Conservation (phyloP, 1,140 invertebrate genomes). For the Drosophila pallidifrons region DNA sequence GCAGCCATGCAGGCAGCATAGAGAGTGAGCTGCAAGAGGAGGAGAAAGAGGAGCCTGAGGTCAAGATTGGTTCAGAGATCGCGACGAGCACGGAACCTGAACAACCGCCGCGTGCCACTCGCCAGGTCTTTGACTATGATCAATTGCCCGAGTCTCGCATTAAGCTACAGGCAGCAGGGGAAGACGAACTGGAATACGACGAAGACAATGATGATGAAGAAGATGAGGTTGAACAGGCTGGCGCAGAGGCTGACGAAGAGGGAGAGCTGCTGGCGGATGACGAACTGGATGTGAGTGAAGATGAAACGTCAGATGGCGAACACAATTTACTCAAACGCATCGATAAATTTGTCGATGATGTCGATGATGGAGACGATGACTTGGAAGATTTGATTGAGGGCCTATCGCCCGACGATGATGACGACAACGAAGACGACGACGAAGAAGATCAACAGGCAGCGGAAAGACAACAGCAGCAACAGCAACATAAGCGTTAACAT, state of each 20-base stretch:
- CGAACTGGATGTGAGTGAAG: constrained; percentile 25
- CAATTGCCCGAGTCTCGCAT: constrained; percentile 80
- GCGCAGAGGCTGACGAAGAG: constrained; percentile 42
- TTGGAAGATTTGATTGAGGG: constrained; percentile 70
- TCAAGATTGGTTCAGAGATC: constrained; percentile 46
- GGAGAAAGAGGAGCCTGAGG: constrained; percentile 46
- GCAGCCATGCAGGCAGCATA: constrained; percentile 59
- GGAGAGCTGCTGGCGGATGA: constrained; percentile 37
- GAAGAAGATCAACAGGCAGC: constrained; percentile 13
- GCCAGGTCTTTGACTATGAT: constrained; percentile 84
- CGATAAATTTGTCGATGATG: constrained; percentile 74
- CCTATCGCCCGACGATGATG: constrained; percentile 36
- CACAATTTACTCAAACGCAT: constrained; percentile 79
- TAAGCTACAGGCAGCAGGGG: constrained; percentile 40
- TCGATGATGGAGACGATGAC: constrained; percentile 71
- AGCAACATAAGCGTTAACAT: constrained; percentile 44
- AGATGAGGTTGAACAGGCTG: constrained; percentile 26
- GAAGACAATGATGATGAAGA: constrained; percentile 6
- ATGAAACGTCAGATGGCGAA: constrained; percentile 44
- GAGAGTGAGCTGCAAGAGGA: constrained; percentile 44
- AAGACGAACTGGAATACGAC: constrained; percentile 26
- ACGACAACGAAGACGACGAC: constrained; percentile 32
- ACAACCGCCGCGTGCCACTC: constrained; percentile 61
- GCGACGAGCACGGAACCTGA: constrained; percentile 63
- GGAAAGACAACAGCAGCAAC: constrained; percentile 56